Evolutionary conservation across 2,888 invertebrate species (phyloP).

Genomic region (Perithous albicinctus): DNA sequence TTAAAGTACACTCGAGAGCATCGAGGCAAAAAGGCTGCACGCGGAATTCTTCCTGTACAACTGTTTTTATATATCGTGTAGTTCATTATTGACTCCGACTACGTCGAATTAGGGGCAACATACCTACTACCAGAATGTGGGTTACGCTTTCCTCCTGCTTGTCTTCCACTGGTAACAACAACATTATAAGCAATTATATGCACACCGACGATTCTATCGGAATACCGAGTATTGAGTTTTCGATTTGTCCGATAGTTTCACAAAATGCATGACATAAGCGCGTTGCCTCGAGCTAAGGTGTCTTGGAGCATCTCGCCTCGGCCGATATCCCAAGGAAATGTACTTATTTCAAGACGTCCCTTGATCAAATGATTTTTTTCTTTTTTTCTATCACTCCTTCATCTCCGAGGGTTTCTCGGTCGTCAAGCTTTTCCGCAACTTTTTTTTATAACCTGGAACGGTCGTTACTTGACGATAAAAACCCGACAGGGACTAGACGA

Average conservation of each 20-base stretch:
- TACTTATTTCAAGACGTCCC: too few relatives aligned
- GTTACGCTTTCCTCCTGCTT: neutral
- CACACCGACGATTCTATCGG: neutral
- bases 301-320: too few relatives aligned
- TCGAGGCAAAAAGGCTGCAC: conserved; percentile 19
- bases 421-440: neutral
- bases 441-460: conserved; percentile 5
- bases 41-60: neutral
- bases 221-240: neutral
- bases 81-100: neutral
- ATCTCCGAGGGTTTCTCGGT: neutral
- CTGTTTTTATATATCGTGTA: conserved; percentile 38
- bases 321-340: too few relatives aligned
- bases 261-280: too few relatives aligned
- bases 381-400: neutral
- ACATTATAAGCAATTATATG: neutral
- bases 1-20: conserved; percentile 67
- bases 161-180: neutral
- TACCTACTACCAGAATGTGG: neutral
- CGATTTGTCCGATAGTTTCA: too few relatives aligned
- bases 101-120: neutral
- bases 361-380: conserved; percentile 1
- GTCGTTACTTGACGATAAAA: conserved; percentile 46
- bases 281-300: too few relatives aligned
- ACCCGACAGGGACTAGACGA: conserved; percentile 24